These are phyloP conservation scores for Gasterosteus nipponicus DNA, from an alignment of 2,113 vertebrate genomes.

Conservation along the genomic window DNA sequence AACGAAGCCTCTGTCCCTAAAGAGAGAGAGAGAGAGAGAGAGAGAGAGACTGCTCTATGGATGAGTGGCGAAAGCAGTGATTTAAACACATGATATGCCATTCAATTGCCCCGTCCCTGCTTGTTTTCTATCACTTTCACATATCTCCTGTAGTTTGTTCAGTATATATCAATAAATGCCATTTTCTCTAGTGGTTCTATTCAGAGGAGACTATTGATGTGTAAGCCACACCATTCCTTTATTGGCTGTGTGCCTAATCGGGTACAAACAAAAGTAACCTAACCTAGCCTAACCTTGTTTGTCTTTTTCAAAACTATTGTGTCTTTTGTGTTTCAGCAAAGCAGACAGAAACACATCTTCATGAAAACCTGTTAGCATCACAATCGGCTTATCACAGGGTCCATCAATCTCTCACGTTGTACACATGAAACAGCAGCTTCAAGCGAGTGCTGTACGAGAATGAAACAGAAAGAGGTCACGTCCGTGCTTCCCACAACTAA, in stretches of 20 bases:
- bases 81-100: background rate
- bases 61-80: background rate
- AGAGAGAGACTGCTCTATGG: background rate
- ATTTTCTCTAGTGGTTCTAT: background rate
- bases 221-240: too few species aligned
- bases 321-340: background rate
- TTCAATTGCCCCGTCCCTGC: background rate
- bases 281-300: background rate
- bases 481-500: background rate
- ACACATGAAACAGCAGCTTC: background rate
- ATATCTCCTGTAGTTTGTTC: background rate
- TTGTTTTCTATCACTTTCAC: background rate
- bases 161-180: conserved; percentile 3
- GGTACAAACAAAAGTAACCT: too few species aligned
- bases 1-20: too few species aligned
- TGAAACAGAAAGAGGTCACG: background rate
- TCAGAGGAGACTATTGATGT: too few species aligned
- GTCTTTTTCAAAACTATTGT: background rate
- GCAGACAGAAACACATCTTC: background rate
- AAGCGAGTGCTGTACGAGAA: background rate
- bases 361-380: background rate
- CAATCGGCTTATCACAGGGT: background rate
- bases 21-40: too few species aligned
- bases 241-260: too few species aligned
- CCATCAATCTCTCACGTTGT: background rate